phyloP scores from a whole-genome alignment of 2,888 invertebrate genomes.

The Epirrhoe tristata region DNA sequence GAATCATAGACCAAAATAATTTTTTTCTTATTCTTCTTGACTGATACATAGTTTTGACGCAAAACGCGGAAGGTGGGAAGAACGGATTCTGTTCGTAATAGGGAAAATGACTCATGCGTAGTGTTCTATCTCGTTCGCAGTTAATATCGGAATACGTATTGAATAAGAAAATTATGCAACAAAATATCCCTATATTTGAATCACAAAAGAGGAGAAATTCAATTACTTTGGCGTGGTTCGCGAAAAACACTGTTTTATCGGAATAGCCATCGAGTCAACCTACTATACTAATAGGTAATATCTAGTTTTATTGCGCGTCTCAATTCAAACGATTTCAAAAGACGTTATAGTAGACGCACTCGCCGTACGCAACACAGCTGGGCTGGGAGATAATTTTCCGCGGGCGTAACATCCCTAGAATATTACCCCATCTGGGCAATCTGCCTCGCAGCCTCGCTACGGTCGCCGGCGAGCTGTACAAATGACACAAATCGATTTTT shows the following conservation, averaged over 20 bases:
- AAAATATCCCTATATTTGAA: slow-evolving; percentile 39
- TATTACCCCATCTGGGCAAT: slow-evolving; percentile 24
- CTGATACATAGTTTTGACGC: slow-evolving; percentile 9
- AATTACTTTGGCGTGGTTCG: slow-evolving; percentile 11
- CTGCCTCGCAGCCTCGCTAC: slow-evolving; percentile 26
- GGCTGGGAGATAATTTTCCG: slow-evolving; percentile 33
- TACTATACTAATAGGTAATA: neutral
- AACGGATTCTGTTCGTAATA: slow-evolving; percentile 40
- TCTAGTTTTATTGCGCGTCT: slow-evolving; percentile 27
- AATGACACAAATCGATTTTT: slow-evolving; percentile 45
- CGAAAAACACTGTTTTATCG: slow-evolving; percentile 15
- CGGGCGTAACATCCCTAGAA: slow-evolving; percentile 23
- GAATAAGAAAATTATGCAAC: slow-evolving; percentile 31
- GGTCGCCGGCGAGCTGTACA: slow-evolving; percentile 33
- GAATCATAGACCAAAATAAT: neutral
- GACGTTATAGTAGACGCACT: slow-evolving; percentile 31
- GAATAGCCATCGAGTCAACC: slow-evolving; percentile 4
- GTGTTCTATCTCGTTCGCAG: slow-evolving; percentile 22
- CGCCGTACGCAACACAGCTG: slow-evolving; percentile 25
- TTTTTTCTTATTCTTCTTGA: neutral
- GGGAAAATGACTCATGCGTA: slow-evolving; percentile 43
- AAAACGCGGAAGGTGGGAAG: slow-evolving; percentile 33
- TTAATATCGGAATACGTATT: slow-evolving; percentile 24
- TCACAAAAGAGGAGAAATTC: slow-evolving; percentile 30
- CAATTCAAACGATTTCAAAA: slow-evolving; percentile 26